phyloP scores from a whole-genome alignment of 2,113 vertebrate species.

The Oreotrochilus melanogaster region DNA sequence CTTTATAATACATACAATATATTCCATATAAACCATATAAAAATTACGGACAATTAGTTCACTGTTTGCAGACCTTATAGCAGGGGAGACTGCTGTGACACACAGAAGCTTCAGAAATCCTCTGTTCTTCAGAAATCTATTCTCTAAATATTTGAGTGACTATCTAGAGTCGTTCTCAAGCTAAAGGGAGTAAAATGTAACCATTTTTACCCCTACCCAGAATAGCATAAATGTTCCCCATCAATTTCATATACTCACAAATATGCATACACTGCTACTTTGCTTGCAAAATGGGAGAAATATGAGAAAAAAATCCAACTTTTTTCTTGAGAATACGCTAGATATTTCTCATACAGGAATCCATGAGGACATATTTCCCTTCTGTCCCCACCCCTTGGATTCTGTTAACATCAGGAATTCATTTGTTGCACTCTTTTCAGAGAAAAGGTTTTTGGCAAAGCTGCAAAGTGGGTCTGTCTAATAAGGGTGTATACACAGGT shows the following conservation, averaged over 20 bases:
- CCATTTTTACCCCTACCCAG: not conserved
- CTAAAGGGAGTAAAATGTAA: slow-evolving; percentile 30
- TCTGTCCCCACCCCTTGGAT: rapidly evolving
- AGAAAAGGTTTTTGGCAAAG: not conserved
- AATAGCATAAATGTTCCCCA: slow-evolving; percentile 32
- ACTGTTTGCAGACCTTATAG: not conserved
- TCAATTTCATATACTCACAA: slow-evolving; percentile 39
- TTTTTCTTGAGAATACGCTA: slow-evolving; percentile 36
- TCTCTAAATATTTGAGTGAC: not conserved
- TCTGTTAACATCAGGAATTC: not conserved
- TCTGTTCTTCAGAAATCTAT: not conserved
- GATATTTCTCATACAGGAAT: slow-evolving; percentile 30
- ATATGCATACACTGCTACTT: slow-evolving; percentile 19
- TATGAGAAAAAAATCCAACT: slow-evolving; percentile 6
- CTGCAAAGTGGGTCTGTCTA: not conserved
- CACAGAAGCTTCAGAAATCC: not conserved
- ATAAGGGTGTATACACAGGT: not conserved
- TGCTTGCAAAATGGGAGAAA: not conserved
- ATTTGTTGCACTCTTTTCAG: not conserved
- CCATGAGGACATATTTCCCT: not conserved
- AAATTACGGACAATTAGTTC: not conserved
- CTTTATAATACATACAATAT: not conserved
- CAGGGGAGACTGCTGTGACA: not conserved
- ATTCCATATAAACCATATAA: not conserved
- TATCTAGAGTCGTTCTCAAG: slow-evolving; percentile 1